These are phyloP conservation scores for Anguilla rostrata DNA, from an alignment of 2,113 vertebrate species.

Conservation along the genomic window DNA sequence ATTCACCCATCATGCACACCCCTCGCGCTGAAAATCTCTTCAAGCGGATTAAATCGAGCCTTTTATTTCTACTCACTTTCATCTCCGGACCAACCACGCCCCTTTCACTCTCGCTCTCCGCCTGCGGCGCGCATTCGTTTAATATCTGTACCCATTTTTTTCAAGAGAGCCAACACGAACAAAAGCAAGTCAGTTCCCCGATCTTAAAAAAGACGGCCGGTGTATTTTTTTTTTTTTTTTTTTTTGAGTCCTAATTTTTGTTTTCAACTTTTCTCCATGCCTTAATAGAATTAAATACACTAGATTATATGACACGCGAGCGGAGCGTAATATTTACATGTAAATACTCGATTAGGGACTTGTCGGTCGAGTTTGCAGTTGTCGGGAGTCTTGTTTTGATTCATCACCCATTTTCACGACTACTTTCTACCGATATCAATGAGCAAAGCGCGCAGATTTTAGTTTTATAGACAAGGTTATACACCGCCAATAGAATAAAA, in stretches of 20 bases:
- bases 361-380: slow-evolving; percentile 72
- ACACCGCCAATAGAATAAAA: too few species aligned
- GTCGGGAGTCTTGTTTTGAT: slow-evolving; percentile 33
- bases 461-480: too few species aligned
- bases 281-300: slow-evolving; percentile 80
- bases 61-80: slow-evolving; percentile 96
- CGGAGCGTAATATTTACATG: slow-evolving; percentile 82
- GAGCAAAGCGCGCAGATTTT: too few species aligned
- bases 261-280: slow-evolving; percentile 59
- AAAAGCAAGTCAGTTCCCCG: slow-evolving; percentile 66
- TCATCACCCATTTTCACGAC: too few species aligned
- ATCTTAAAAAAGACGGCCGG: slow-evolving; percentile 39
- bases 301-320: slow-evolving; percentile 76
- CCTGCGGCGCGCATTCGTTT: slow-evolving; percentile 60
- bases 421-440: too few species aligned
- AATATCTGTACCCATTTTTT: slow-evolving; percentile 46
- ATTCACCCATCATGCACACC: slow-evolving; percentile 72
- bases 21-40: slow-evolving; percentile 80
- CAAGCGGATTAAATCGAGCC: slow-evolving; percentile 93
- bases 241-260: slow-evolving; percentile 72
- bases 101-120: slow-evolving; percentile 64
- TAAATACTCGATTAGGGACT: slow-evolving; percentile 74
- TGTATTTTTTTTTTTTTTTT: slow-evolving; percentile 41
- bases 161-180: slow-evolving; percentile 65
- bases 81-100: slow-evolving; percentile 84